phyloP scores from a whole-genome alignment of 2,113 vertebrate species.

The Condylura cristata region DNA sequence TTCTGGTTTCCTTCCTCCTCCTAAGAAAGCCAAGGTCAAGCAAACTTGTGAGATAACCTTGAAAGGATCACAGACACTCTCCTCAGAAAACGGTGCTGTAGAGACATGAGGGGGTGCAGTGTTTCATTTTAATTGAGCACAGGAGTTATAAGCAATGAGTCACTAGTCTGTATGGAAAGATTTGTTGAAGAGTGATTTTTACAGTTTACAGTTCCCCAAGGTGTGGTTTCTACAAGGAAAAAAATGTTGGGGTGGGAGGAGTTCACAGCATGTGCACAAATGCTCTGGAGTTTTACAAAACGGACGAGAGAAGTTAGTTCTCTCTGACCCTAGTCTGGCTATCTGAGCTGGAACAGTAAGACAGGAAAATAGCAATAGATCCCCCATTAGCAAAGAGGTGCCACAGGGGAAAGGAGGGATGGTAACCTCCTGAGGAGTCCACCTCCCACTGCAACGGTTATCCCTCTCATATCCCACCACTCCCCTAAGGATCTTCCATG shows the following conservation, averaged over 20 bases:
- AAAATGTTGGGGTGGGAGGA: neutral
- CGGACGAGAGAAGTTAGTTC: neutral
- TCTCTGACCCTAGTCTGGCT: neutral
- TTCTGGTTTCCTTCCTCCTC: neutral
- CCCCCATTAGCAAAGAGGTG: neutral
- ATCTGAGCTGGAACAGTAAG: neutral
- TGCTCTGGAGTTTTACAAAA: neutral
- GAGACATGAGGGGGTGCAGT: fast-evolving
- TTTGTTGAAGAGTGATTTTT: neutral
- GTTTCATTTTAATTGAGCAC: neutral
- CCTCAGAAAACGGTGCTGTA: neutral
- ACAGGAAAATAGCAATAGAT: neutral
- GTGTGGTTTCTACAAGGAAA: neutral
- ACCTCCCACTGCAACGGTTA: neutral
- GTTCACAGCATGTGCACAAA: no score
- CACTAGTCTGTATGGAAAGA: neutral
- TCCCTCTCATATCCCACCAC: neutral
- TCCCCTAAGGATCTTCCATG: neutral
- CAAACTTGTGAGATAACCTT: neutral
- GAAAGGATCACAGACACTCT: neutral
- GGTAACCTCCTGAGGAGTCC: neutral
- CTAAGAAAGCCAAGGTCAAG: neutral
- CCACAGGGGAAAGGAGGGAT: no score
- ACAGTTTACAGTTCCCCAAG: neutral
- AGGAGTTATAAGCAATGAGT: neutral